Evolutionary conservation across 2,888 invertebrate genomes (phyloP), one percentile per base, ranked within the genome.

Genomic region (Melipona bicolor): DNA sequence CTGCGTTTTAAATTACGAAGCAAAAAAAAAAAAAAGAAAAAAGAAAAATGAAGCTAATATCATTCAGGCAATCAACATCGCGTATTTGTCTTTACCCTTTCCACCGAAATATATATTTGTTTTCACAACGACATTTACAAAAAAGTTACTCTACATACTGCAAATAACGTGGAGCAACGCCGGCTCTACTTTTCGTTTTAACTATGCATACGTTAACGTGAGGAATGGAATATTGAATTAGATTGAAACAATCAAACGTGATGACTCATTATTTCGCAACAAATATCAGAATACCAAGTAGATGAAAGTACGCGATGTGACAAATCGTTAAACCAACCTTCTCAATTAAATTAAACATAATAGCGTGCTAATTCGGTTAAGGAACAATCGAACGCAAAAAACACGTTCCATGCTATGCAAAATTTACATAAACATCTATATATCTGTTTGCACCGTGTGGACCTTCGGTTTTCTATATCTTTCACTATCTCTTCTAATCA

Each of bases 121-220:
- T 81, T 88, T 73, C 84, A 83, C 88, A 86, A 87, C 83, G 76
- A 87, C 86, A 90, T 79, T 83, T 88, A 86, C 74, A 84, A 81
- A 76, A 75, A 79, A 74, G 43, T 50, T 67, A 49, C 19, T 81
- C 93, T 94, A 94, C 94, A 90, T 87, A 89, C 92, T 92, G 93
- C 85, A 88, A 90, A 93, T 89, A 94, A 92, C 93, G 93, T 94
- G 94, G 94, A 91, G 91, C 93, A 94, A 94, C 91, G 84, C 90
- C 91, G 90, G 90, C 80, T 89, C 87, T 90, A 91, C 65, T 69
- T 64, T 78, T 80, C 52, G 61, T 68, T 69, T 76, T 61, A 72
- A 36, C 15, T 54, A 61, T 15, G 24, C 21, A 54, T 64, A 24
- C 73, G 61, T 61, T 49, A 50, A 36, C n/a, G 43, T 67, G 43